Conservation (phyloP, 2,888 invertebrate species). For the Ophraella communa region DNA sequence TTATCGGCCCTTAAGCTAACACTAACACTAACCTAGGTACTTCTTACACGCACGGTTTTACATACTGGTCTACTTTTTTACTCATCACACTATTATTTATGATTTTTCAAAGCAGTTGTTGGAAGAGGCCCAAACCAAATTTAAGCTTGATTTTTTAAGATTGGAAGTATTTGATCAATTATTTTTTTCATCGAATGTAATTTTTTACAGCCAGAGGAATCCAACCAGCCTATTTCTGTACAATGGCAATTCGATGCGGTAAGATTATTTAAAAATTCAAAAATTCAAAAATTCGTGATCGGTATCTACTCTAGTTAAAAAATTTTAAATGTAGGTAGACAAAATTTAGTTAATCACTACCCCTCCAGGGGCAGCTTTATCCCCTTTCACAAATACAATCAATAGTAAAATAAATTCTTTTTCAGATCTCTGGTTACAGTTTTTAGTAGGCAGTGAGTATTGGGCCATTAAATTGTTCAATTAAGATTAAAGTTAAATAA, state of each 20-base stretch:
- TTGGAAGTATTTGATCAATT: slow-evolving; percentile 12
- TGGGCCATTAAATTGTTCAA: background rate
- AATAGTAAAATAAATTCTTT: background rate
- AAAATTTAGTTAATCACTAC: slow-evolving; percentile 7
- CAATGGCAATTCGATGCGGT: slow-evolving; percentile 42
- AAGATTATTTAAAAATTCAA: slow-evolving; percentile 31
- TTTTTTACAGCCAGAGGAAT: slow-evolving; percentile 40
- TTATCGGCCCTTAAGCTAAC: background rate
- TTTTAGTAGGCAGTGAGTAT: slow-evolving; percentile 15
- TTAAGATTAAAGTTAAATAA: background rate
- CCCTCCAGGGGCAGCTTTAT: slow-evolving; percentile 25
- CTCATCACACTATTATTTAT: slow-evolving; percentile 22
- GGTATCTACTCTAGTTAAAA: background rate
- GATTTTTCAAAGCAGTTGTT: slow-evolving; percentile 25
- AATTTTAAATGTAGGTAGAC: slow-evolving; percentile 4
- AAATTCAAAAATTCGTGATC: slow-evolving; percentile 17
- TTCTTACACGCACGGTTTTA: slow-evolving; percentile 19
- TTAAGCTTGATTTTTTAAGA: slow-evolving; percentile 14
- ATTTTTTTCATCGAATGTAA: slow-evolving; percentile 21
- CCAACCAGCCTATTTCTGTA: slow-evolving; percentile 38
- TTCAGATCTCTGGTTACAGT: background rate
- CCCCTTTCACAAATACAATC: slow-evolving; percentile 14
- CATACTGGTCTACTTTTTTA: slow-evolving; percentile 24
- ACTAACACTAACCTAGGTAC: slow-evolving; percentile 1
- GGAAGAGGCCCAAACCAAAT: slow-evolving; percentile 24